These are phyloP conservation scores for Prionace glauca DNA, from an alignment of 2,797 vertebrate genomes.

Conservation along the genomic window DNA sequence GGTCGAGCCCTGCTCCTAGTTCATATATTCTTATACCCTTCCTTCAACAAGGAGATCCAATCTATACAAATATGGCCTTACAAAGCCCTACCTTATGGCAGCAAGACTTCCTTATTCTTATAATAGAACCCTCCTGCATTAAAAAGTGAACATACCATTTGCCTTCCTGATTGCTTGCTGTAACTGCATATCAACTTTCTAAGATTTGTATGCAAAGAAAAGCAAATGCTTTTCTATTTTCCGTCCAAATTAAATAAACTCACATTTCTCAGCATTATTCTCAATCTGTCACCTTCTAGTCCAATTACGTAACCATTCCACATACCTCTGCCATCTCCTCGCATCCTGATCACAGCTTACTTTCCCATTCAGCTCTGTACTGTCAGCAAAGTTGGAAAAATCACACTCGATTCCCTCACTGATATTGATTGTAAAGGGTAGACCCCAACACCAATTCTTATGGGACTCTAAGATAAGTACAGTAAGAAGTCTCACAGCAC, in stretches of 20 bases:
- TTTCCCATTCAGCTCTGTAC: neutral
- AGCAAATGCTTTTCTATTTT: neutral
- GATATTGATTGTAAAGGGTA: neutral
- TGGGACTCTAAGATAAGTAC: no score
- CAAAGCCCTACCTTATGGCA: no score
- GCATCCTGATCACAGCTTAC: neutral
- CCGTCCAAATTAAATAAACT: neutral
- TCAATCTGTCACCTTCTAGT: neutral
- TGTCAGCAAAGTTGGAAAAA: neutral
- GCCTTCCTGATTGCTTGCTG: neutral
- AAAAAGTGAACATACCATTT: neutral
- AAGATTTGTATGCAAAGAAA: neutral
- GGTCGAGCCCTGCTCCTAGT: no score
- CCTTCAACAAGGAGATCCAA: no score
- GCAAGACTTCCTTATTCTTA: no score
- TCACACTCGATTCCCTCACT: neutral
- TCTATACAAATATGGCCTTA: no score
- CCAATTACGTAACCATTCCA: neutral
- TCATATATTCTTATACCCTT: no score
- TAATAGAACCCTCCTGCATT: neutral
- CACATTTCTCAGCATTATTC: neutral
- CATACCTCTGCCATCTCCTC: no score
- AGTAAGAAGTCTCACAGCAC: no score
- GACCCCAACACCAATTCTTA: neutral
- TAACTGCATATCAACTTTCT: no score